These are phyloP conservation scores for Actinostola sp. DNA, from an alignment of 92 coral and sea anemone genomes.

Conservation along the genomic window DNA sequence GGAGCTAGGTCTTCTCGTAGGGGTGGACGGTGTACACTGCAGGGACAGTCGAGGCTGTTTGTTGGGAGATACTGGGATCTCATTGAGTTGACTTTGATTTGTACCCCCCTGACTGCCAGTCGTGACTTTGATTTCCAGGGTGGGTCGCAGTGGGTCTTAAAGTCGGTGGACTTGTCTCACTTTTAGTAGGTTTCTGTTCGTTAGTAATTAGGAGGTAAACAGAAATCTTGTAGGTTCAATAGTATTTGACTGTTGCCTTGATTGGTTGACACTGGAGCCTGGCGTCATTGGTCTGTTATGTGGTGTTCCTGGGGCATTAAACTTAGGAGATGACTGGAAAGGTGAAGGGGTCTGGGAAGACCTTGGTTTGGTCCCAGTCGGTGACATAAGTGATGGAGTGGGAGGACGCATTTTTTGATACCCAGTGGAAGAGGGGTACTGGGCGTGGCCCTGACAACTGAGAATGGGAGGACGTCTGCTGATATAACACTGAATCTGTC, in stretches of 20 bases:
- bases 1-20: conserved; percentile 83
- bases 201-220: conserved; percentile 90
- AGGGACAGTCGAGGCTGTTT: conserved; percentile 89
- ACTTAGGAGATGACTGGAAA: conserved; percentile 94
- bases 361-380: conserved; percentile 66
- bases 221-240: conserved; percentile 87
- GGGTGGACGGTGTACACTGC: conserved; percentile 73
- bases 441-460: conserved; percentile 49
- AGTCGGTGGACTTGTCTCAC: conserved; percentile 92
- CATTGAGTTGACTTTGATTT: conserved; percentile 51
- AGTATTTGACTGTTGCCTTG: conserved; percentile 80
- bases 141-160: conserved; percentile 97
- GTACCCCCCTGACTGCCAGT: conserved; percentile 69
- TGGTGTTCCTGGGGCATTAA: conserved; percentile 89
- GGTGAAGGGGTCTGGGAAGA: conserved; percentile 74
- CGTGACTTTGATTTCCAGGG: conserved; percentile 71
- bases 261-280: conserved; percentile 72
- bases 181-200: conserved; percentile 66
- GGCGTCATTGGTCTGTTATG: conserved; percentile 96
- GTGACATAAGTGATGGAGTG: conserved; percentile 91
- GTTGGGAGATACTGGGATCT: conserved; percentile 93
- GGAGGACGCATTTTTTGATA: conserved; percentile 81
- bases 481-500: conserved; percentile 78
- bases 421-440: conserved; percentile 64
- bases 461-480: conserved; percentile 22